Base-by-base conservation (phyloP, 1,140 invertebrate species). In the Apocrypta bakeri region DNA sequence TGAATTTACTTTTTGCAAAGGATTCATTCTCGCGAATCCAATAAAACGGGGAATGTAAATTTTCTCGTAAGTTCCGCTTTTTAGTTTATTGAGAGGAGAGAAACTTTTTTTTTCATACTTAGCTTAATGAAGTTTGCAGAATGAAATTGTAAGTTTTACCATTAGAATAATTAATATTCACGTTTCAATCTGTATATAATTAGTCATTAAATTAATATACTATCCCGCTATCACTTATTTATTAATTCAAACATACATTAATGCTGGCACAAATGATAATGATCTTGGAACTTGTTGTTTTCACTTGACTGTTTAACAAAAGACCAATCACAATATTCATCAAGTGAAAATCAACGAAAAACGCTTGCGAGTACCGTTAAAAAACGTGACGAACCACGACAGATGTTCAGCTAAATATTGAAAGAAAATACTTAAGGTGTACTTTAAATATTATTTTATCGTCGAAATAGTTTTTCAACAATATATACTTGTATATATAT, bases 361-460 rank as follows among this genome's bases (percentile, higher is more conserved):
- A 63, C 48, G 1, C 31, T 82, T 7, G 40, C 86, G 74, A 77
- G 81, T 87, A 90, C 89, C 89, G 90, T 91, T 90, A 90, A 87
- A 85, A 73, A 68, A 83, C 86, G 88, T 87, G 87, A 87, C 83
- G 82, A 86, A 83, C 78, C 83, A 76, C 4, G 79, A 71, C 17
- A 85, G 84, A 79, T 81, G 77, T 66, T 74, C 87, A 89, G 90
- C 90, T 92, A 89, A 91, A 92, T 92, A 92, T 91, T 91, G 90
- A 91, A 92, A 89, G 83, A 88, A 86, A 89, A 73, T 88, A 83
- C 87, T 81, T 83, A 2, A 56, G 17, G 14, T 56, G 7, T 6
- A 4, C 48, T 56, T 21, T 21, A 17, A 21, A n/a, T n/a, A 21
- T 21, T 21, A 17, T 17, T 56, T 56, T 56, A n/a, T n/a, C n/a